These are phyloP conservation scores for Tragelaphus oryx DNA, from an alignment of 2,797 vertebrate genomes.

Conservation along the genomic window DNA sequence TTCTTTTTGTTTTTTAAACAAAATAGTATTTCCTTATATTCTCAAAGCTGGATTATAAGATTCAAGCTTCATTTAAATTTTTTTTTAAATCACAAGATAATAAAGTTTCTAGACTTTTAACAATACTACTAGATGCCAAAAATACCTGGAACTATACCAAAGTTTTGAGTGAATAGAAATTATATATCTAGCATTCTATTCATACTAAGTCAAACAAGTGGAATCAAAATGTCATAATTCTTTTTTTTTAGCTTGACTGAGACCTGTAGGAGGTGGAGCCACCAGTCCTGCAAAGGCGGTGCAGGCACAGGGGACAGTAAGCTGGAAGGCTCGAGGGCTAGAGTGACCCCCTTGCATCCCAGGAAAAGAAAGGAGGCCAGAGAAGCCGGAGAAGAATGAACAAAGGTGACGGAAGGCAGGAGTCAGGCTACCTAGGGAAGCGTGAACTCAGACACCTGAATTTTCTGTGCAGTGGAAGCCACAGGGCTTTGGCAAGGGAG, in stretches of 20 bases:
- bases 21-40: neutral
- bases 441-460: neutral
- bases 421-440: neutral
- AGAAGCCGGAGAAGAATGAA: neutral
- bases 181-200: neutral
- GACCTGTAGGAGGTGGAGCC: too few species aligned
- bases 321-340: rapidly evolving
- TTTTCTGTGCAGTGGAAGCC: neutral
- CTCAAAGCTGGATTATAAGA: neutral
- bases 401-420: rapidly evolving
- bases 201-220: neutral
- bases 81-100: neutral
- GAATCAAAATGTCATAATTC: neutral
- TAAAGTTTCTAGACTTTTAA: neutral
- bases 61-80: neutral
- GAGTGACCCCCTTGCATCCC: neutral
- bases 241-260: neutral
- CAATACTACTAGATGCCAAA: neutral
- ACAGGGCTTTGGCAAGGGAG: too few species aligned
- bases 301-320: neutral
- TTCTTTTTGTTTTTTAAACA: neutral
- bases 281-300: neutral
- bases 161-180: neutral
- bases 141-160: neutral
- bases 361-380: neutral